phyloP scores from a whole-genome alignment of 2,888 invertebrate species.

The Dexiosoma caninum region DNA sequence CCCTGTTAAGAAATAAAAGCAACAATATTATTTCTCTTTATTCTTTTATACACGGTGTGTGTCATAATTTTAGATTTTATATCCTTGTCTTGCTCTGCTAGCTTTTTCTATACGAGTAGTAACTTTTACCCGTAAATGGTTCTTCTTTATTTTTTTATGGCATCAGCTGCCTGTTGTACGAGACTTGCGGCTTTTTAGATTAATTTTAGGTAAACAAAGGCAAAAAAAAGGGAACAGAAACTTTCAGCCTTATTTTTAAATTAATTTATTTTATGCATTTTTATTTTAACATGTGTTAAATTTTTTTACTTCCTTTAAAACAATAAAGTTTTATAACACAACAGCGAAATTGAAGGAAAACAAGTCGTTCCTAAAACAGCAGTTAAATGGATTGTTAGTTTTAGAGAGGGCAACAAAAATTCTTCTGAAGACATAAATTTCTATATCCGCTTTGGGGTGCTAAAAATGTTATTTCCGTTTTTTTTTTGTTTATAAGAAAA shows the following conservation, averaged over 20 bases:
- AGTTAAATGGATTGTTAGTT: not conserved
- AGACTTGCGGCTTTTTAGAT: slow-evolving; percentile 45
- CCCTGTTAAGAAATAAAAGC: slow-evolving; percentile 17
- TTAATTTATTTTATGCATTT: slow-evolving; percentile 30
- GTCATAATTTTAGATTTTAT: slow-evolving; percentile 31
- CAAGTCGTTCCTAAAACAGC: not conserved
- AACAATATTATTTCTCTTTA: slow-evolving; percentile 26
- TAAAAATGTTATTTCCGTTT: not conserved
- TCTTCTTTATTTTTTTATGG: slow-evolving; percentile 31
- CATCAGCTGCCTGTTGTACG: slow-evolving; percentile 47
- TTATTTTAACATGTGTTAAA: slow-evolving; percentile 27
- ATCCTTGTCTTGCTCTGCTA: not conserved
- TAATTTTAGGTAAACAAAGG: not conserved
- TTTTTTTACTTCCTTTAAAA: slow-evolving; percentile 7
- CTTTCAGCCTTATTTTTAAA: not conserved
- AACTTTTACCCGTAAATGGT: slow-evolving; percentile 3
- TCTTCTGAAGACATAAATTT: not conserved
- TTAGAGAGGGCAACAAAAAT: not conserved
- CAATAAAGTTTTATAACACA: slow-evolving; percentile 6
- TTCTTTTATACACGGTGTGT: slow-evolving; percentile 19
- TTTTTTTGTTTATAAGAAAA: no score
- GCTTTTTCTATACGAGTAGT: not conserved
- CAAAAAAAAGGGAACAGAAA: not conserved
- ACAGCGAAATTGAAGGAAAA: not conserved
- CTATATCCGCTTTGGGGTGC: slow-evolving; percentile 6